Base-by-base conservation (phyloP, 2,113 vertebrate species). In the Uropsilus gracilis region DNA sequence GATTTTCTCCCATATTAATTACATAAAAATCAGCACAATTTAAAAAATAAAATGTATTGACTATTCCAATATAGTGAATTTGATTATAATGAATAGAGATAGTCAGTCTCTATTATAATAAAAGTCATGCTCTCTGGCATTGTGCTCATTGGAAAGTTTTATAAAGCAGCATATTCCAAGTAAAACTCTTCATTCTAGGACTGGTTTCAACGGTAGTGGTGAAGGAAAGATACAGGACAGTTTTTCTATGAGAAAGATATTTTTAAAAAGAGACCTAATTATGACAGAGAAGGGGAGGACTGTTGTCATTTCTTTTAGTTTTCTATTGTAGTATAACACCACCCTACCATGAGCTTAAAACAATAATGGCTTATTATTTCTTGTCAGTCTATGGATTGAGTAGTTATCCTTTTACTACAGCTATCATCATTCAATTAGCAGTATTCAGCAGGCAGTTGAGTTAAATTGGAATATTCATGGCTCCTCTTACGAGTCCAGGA, bases 131-230 rank as follows among this genome's bases (percentile, higher is more conserved):
- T 69, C 24, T 71, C 28, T 86, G 78, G 42, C 26, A 28, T 72
- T 37, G 7, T 17, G n/a, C 20, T 73, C n/a, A 26, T 13, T 86
- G 81, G 46, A 73, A 95, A 77, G n/a, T n/a, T n/a, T n/a, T n/a
- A n/a, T n/a, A n/a, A n/a, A n/a, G n/a, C n/a, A n/a, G n/a, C n/a
- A n/a, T n/a, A n/a, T n/a, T n/a, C n/a, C n/a, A n/a, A n/a, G 39
- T n/a, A 8, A 12, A 50, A 13, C 6, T 53, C 20, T 97, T 86
- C 42, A 72, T 96, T 89, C 46, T 78, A 72, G 73, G 95, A 85
- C 34, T 22, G 26, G 16, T 46, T 76, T 93, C 55, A 89, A 28
- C 17, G 73, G 17, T 34, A 48, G 10, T 32, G 14, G 6, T 66
- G 66, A 68, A 73, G 64, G 48, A 80, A 90, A 61, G 0, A 39